A percentile compares a stretch with the other conserved stretches of the same genome.
Conservation (phyloP, 2,888 invertebrate species). For the Drosophila parthenogenetica region DNA sequence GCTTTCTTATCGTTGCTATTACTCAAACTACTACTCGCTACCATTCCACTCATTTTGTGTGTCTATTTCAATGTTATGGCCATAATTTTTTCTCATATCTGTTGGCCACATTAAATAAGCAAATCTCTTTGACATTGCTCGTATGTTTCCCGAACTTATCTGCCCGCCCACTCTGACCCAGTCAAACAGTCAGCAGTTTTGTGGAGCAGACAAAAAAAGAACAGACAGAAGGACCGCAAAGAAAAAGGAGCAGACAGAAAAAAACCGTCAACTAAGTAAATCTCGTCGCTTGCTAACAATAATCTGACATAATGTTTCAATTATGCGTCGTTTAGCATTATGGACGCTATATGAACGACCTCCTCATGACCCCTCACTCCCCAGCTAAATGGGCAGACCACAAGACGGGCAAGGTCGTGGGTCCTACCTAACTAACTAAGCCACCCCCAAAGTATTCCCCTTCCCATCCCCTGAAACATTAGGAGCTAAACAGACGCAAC, state of each 20-base stretch:
- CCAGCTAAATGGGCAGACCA: conserved; percentile 30
- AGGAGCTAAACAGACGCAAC: conserved; percentile 47
- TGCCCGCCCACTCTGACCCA: conserved; percentile 8
- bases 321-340: conserved; percentile 82
- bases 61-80: conserved; percentile 28
- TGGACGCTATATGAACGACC: conserved; percentile 69
- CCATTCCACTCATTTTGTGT: background rate
- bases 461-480: conserved; percentile 46
- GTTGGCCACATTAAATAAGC: conserved; percentile 49
- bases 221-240: conserved; percentile 6
- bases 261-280: conserved; percentile 77
- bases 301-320: conserved; percentile 83
- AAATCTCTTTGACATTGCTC: conserved; percentile 65
- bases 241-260: conserved; percentile 19
- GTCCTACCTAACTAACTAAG: background rate
- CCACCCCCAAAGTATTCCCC: conserved; percentile 4
- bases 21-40: conserved; percentile 41
- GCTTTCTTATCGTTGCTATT: conserved; percentile 54
- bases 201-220: conserved; percentile 19
- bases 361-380: conserved; percentile 1
- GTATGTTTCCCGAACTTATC: conserved; percentile 57
- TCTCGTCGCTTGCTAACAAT: conserved; percentile 78
- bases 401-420: conserved; percentile 35
- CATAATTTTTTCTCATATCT: conserved; percentile 62
- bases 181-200: conserved; percentile 24